These are phyloP conservation scores for Heliconius himera DNA, from an alignment of 1,140 invertebrate genomes.

Conservation along the genomic window DNA sequence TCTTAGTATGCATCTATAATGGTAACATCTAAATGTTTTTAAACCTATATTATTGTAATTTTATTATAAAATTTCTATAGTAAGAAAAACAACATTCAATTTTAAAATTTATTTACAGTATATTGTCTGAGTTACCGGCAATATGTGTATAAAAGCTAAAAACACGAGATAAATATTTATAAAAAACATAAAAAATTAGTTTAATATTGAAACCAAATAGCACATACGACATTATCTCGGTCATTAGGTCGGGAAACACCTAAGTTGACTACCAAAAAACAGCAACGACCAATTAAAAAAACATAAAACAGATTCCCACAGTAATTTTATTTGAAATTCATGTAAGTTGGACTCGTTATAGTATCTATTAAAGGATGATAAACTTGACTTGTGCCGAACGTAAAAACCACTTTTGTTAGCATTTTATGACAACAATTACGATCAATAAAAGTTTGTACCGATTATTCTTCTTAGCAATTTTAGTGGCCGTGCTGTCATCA, in stretches of 20 bases:
- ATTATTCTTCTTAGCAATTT: slow-evolving; percentile 75
- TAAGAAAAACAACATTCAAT: not conserved
- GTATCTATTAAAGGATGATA: slow-evolving; percentile 69
- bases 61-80: not conserved
- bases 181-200: slow-evolving; percentile 6
- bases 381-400: slow-evolving; percentile 74
- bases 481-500: slow-evolving; percentile 73
- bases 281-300: slow-evolving; percentile 66
- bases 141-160: not conserved
- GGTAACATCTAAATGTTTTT: not conserved
- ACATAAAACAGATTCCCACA: slow-evolving; percentile 70
- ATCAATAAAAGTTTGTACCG: slow-evolving; percentile 77
- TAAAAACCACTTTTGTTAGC: slow-evolving; percentile 80
- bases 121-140: not conserved
- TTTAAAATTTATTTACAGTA: not conserved
- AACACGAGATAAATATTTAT: not conserved
- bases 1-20: not conserved
- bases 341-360: slow-evolving; percentile 62
- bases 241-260: slow-evolving; percentile 32
- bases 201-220: slow-evolving; percentile 6
- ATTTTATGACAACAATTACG: slow-evolving; percentile 81
- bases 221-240: not conserved
- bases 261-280: slow-evolving; percentile 34
- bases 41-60: not conserved
- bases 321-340: slow-evolving; percentile 50